These are phyloP conservation scores for Calliopsis andreniformis DNA, from an alignment of 1,140 invertebrate genomes.

Conservation along the genomic window DNA sequence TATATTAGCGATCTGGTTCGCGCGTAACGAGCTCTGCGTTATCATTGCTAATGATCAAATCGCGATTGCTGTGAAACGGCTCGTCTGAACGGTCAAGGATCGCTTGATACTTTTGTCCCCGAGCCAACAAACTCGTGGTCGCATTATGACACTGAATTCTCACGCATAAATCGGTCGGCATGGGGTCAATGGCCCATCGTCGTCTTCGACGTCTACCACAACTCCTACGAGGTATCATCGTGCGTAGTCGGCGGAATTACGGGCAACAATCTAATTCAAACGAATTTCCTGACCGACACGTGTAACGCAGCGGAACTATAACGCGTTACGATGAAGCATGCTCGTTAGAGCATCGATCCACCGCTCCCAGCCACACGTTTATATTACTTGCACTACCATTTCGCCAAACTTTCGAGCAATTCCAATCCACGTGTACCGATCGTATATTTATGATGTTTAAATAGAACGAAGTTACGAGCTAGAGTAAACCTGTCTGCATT, in stretches of 20 bases:
- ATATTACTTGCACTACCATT: background rate
- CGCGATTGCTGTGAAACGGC: background rate
- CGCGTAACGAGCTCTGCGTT: background rate
- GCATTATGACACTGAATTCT: background rate
- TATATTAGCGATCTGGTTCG: background rate
- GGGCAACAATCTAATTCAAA: background rate
- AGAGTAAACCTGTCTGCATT: background rate
- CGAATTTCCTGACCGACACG: background rate
- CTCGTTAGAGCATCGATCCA: constrained; percentile 3
- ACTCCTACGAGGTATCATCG: background rate
- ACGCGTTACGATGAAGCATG: background rate
- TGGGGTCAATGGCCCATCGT: constrained; percentile 4
- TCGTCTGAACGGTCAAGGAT: constrained; percentile 8
- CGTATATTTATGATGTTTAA: background rate
- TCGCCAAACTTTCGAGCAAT: background rate
- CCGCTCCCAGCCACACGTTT: background rate
- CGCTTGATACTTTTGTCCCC: background rate
- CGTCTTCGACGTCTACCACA: background rate
- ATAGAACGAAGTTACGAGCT: background rate
- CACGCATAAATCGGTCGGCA: background rate
- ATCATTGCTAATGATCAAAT: background rate
- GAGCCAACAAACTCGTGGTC: constrained; percentile 12
- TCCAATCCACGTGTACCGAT: background rate
- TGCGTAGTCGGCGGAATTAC: background rate
- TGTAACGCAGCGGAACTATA: too few relatives aligned